Evolutionary conservation across 64 coral and sea anemone species (phyloP).

Genomic region (Pocillopora verrucosa): DNA sequence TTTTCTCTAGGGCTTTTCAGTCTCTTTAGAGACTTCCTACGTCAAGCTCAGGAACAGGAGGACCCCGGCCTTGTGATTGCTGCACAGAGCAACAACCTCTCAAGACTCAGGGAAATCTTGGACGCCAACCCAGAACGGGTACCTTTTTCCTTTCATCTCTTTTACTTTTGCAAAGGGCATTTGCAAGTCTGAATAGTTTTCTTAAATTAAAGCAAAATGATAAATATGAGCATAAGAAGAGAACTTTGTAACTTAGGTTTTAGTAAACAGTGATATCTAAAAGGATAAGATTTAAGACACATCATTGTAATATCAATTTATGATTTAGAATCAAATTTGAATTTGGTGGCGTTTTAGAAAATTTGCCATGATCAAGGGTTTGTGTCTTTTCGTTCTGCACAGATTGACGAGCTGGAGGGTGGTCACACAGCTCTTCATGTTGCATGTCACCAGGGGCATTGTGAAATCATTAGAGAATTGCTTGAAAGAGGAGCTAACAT

Average conservation of each 20-base stretch:
- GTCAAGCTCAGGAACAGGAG: not conserved
- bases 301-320: too few relatives aligned
- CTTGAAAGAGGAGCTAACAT: not conserved
- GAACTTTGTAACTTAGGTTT: too few relatives aligned
- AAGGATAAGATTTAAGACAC: too few relatives aligned
- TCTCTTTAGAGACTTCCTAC: not conserved
- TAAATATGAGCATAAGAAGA: too few relatives aligned
- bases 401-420: not conserved
- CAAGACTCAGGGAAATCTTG: slow-evolving; percentile 41
- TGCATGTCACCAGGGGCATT: slow-evolving; percentile 39
- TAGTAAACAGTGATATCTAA: too few relatives aligned
- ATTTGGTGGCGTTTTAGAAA: too few relatives aligned
- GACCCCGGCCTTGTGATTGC: not conserved
- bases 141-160: not conserved
- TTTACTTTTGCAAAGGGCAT: too few relatives aligned
- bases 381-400: not conserved
- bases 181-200: too few relatives aligned
- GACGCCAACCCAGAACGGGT: slow-evolving; percentile 26
- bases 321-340: too few relatives aligned
- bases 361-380: too few relatives aligned
- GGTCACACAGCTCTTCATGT: slow-evolving; percentile 38
- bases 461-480: slow-evolving; percentile 45
- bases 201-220: too few relatives aligned
- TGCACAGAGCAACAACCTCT: slow-evolving; percentile 18
- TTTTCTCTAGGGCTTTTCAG: not conserved